Evolutionary conservation across 1,140 invertebrate species (phyloP), one percentile per base, ranked within the genome.

Genomic region (Drosophila pectinifera): DNA sequence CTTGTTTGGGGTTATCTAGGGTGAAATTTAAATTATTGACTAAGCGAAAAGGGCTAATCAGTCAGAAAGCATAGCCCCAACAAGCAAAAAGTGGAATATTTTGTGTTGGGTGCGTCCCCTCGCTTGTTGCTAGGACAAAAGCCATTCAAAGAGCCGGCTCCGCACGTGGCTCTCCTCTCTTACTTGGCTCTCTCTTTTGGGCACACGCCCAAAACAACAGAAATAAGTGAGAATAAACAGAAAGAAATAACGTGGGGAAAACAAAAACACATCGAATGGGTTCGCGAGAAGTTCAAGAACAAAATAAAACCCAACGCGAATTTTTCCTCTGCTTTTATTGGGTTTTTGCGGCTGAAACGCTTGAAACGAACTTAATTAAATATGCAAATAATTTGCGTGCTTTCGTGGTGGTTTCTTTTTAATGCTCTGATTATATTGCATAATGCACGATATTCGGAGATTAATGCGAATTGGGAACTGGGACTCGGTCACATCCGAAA

Each of bases 311-410:
- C 18, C 41, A 69, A 39, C 16, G 24, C 49, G 48, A 8, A 49
- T 41, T 49, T 65, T 76, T 36, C 54, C 36, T 57, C 34, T 51
- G 38, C 14, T 76, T 58, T 34, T 51, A 34, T 34, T 34, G 13
- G 5, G 11, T 28, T 34, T 36, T 55, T 26, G 34, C 31, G 43
- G 39, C 54, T 42, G 13, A 53, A 65, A 75, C 18, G 18, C 34
- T 46, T 42, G 13, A 53, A 65, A 75, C 18, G 18, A 76, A 76
- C 62, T 45, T 78, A 55, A 78, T 70, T 77, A 77, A 77, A 78
- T 77, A 77, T 77, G 73, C 73, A 61, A 77, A 77, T 69, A 70
- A 70, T 77, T 77, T 69, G 55, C 74, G 63, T 77, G 74, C 57
- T 48, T 75, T 65, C 38, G 72, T 53, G 64, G 59, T 48, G 20